Evolutionary conservation across 2,113 vertebrate genomes (phyloP), one percentile per base, ranked within the genome.

Genomic region (Dicrurus megarhynchus): DNA sequence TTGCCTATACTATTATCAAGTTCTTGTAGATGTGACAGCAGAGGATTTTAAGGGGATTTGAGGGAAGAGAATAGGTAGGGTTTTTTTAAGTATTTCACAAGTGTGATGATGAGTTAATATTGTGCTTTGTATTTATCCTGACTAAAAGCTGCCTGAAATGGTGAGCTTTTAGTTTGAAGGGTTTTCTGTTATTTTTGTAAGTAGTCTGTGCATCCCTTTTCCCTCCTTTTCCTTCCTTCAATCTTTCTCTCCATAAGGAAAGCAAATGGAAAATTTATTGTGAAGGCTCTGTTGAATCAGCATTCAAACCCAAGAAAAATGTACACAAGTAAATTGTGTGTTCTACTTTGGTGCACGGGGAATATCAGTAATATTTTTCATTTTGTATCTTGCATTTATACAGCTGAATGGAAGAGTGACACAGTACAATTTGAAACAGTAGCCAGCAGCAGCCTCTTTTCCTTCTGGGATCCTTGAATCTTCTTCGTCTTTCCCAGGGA

Each of bases 301-400:
- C 41, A 73, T 95, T 95, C 77, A 91, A 95, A 85, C 24, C 5
- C 22, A 56, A 52, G 69, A 87, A 84, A 88, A 92, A 70, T 5
- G 11, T 60, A 16, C 69, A n/a, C 42, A 83, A 93, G 71, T 73
- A 85, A 88, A 92, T 93, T 80, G 32, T 23, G 3, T 77, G 88
- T 93, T 94, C 61, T 87, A 5, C 59, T 87, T 64, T 27, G 30
- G 35, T 73, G 67, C 65, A 23, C n/a, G 65, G 87, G 70, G 75
- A 94, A 80, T 88, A 88, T 83, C 74, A 70, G 55, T 55, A 85
- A 75, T 90, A 77, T 73, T 93, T 95, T 89, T 89, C 63, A 63
- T 93, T 68, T 30, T 79, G 18, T 53, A 61, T 28, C 60, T 94
- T 91, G 46, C 23, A 49, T 94, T 95, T 92, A 28, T 76, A 60